Conservation (phyloP, 2,797 vertebrate species). For the Chanos chanos region DNA sequence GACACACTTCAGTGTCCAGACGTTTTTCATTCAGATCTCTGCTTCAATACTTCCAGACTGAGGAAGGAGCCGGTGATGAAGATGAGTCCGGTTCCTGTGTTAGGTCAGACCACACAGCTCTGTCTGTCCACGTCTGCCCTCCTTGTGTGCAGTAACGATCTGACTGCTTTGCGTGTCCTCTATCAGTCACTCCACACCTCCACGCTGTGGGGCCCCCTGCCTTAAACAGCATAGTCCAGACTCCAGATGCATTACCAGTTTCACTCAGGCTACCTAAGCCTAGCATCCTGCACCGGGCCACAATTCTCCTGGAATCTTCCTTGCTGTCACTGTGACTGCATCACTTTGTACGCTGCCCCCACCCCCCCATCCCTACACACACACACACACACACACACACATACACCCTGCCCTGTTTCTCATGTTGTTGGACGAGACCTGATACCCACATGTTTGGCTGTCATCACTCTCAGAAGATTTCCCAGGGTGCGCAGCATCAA, state of each 20-base stretch:
- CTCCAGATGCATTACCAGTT: constrained; percentile 1
- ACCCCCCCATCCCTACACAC: constrained; percentile 15
- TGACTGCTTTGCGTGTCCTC: constrained; percentile 66
- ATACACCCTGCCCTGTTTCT: too few relatives aligned
- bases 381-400: constrained; percentile 15
- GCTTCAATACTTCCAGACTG: constrained; percentile 25
- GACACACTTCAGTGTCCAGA: constrained; percentile 49
- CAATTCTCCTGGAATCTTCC: constrained; percentile 37
- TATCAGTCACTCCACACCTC: constrained; percentile 75
- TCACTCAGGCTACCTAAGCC: not conserved
- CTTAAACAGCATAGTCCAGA: constrained; percentile 22
- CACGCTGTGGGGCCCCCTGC: constrained; percentile 43
- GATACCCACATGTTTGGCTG: constrained; percentile 43
- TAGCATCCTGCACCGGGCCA: not conserved
- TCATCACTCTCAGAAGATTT: constrained; percentile 42
- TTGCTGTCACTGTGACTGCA: constrained; percentile 37
- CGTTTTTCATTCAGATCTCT: constrained; percentile 57
- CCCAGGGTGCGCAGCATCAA: not conserved
- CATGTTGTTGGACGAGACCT: not conserved
- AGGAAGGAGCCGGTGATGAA: constrained; percentile 26
- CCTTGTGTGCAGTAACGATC: constrained; percentile 65
- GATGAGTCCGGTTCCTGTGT: not conserved
- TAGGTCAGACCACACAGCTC: constrained; percentile 36
- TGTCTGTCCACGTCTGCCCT: constrained; percentile 31
- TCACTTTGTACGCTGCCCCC: constrained; percentile 52